Conservation (phyloP, 2,113 vertebrate species). For the Lampris incognitus region DNA sequence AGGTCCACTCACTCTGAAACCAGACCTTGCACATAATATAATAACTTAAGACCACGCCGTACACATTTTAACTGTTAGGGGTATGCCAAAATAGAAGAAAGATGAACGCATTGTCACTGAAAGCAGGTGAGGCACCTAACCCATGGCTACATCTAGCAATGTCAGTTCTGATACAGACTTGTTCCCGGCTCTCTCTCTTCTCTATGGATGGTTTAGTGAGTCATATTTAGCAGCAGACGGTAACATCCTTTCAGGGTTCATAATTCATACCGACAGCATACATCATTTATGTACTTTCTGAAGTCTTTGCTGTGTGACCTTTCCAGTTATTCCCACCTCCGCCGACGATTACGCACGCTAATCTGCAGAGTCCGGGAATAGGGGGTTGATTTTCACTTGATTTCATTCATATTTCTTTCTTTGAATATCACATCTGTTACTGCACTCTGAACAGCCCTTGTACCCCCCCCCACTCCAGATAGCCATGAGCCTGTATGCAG, state of each 20-base stretch:
- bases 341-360: conserved; percentile 23
- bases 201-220: conserved; percentile 50
- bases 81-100: not conserved
- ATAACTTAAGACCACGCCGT: too few relatives aligned
- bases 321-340: conserved; percentile 39
- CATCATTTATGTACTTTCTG: conserved; percentile 75
- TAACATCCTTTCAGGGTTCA: conserved; percentile 78
- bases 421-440: too few relatives aligned
- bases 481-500: too few relatives aligned
- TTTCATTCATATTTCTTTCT: too few relatives aligned
- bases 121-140: conserved; percentile 14
- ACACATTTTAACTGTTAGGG: conserved; percentile 3
- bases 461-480: too few relatives aligned
- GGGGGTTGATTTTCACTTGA: too few relatives aligned
- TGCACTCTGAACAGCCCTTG: too few relatives aligned
- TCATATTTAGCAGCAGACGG: conserved; percentile 75
- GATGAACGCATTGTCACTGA: conserved; percentile 6
- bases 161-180: conserved; percentile 2
- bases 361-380: conserved; percentile 36
- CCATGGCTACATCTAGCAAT: conserved; percentile 25
- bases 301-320: conserved; percentile 76
- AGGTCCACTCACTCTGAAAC: too few relatives aligned
- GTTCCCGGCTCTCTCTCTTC: conserved; percentile 19
- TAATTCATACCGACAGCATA: conserved; percentile 78
- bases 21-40: too few relatives aligned